Conservation (phyloP, 2,797 vertebrate species). For the Karalla daura region DNA sequence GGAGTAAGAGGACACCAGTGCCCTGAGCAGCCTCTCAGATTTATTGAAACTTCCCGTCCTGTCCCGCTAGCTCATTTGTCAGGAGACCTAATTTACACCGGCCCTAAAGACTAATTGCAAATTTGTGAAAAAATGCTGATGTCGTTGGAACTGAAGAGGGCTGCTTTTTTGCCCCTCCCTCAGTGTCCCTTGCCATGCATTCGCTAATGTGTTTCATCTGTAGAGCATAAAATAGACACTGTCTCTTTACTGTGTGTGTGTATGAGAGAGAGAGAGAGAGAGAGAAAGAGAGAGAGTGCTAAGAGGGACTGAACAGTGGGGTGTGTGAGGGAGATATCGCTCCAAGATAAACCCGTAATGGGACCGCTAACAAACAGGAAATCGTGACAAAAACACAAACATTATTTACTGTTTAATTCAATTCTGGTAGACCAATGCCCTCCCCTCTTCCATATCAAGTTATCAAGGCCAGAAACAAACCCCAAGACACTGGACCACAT, state of each 20-base stretch:
- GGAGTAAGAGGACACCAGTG: slow-evolving; percentile 69
- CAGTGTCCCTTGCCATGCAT: slow-evolving; percentile 96
- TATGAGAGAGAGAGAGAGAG: slow-evolving; percentile 70
- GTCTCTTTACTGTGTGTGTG: slow-evolving; percentile 80
- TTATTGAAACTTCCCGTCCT: slow-evolving; percentile 90
- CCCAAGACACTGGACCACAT: slow-evolving; percentile 72
- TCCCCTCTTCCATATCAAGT: slow-evolving; percentile 60
- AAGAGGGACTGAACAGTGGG: slow-evolving; percentile 79
- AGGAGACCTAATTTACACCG: slow-evolving; percentile 99
- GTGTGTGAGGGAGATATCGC: slow-evolving; percentile 68
- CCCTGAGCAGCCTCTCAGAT: slow-evolving; percentile 80
- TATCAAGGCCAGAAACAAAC: slow-evolving; percentile 70
- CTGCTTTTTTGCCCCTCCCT: slow-evolving; percentile 78
- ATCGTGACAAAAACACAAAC: slow-evolving; percentile 76
- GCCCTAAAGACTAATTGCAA: slow-evolving; percentile 99
- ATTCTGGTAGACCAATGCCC: slow-evolving; percentile 60
- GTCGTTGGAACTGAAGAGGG: slow-evolving; percentile 90
- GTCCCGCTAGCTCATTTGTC: slow-evolving; percentile 97
- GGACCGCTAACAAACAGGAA: slow-evolving; percentile 76
- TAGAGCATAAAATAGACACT: slow-evolving; percentile 93
- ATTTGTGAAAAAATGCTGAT: slow-evolving; percentile 99
- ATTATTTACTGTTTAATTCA: slow-evolving; percentile 74
- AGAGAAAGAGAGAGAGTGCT: slow-evolving; percentile 81
- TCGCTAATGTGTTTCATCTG: slow-evolving; percentile 97
- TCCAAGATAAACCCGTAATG: slow-evolving; percentile 64